Evolutionary conservation across 1,140 invertebrate species (phyloP), one percentile per base, ranked within the genome.

Genomic region (Drosophila ercepeae): DNA sequence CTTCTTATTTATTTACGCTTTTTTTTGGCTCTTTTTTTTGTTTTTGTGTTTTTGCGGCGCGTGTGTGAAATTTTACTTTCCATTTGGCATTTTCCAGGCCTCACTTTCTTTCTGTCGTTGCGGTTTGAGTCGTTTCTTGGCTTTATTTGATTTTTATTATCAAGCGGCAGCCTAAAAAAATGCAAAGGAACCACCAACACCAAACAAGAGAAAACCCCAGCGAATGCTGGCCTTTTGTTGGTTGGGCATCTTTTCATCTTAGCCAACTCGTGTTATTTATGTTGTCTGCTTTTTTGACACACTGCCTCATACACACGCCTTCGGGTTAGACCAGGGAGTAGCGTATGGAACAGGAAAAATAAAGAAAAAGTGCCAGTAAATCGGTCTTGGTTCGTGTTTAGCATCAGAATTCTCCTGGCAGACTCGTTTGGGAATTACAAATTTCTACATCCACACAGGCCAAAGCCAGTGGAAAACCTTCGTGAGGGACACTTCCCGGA

Each of bases 141-240:
- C 45, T 76, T 84, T 86, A 86, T 84, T 86, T 84, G 76, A 81
- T 76, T 81, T 88, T 81, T 86, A 81, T 86, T 86, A 74, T 74
- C 52, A 65, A 74, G 39, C 70, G 45, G 18, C 57, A 42, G 65
- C 64, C 54, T 72, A 50, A 34, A 46, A 44, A 32, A 46, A 41
- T 18, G 2, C 0, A 23, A 36, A 36, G 18, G 11, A 41, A 32
- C 2, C 41, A 29, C 16, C 2, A 49, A 29, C 16, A 27, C 42
- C 48, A 64, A 61, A 34, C 29, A 48, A 59, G 55, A 39, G 14
- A 14, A 59, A 60, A 60, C 23, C 23, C 16, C 27, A 64, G 57
- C 29, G 46, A 14, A 18, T 65, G 14, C 16, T 42, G 14, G 14
- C 11, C 29, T 59, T 65, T 61, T 64, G 25, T 64, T 48, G 60